Evolutionary conservation across 2,888 invertebrate genomes (phyloP).

Genomic region (Parochlus steinenii): DNA sequence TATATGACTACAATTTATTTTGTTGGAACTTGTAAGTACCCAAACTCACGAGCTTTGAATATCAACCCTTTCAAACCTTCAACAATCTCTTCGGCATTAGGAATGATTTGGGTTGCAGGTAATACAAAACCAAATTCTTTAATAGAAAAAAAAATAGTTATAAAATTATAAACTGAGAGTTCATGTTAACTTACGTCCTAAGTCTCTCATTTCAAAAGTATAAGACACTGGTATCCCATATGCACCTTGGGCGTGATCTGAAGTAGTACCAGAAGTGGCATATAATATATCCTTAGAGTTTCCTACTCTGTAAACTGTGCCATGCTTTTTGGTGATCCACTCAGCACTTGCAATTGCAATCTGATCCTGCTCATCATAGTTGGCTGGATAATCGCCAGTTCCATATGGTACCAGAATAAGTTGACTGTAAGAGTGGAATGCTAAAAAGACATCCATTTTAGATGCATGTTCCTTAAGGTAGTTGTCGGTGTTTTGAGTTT

Average conservation of each 20-base stretch:
- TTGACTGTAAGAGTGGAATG: slow-evolving; percentile 49
- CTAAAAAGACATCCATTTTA: slow-evolving; percentile 35
- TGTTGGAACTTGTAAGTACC: slow-evolving; percentile 26
- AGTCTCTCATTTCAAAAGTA: slow-evolving; percentile 46
- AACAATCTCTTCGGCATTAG: slow-evolving; percentile 40
- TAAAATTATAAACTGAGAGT: too few species aligned
- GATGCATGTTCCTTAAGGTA: too few species aligned
- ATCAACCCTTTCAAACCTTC: slow-evolving; percentile 36
- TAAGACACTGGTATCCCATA: slow-evolving; percentile 33
- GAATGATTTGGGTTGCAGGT: slow-evolving; percentile 43
- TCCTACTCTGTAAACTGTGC: slow-evolving; percentile 24
- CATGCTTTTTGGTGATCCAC: slow-evolving; percentile 32
- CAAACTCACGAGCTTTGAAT: slow-evolving; percentile 30
- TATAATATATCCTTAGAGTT: not conserved
- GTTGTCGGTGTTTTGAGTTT: slow-evolving; percentile 30
- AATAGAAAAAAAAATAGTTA: too few species aligned
- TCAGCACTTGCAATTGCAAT: slow-evolving; percentile 35
- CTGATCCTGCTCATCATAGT: too few species aligned
- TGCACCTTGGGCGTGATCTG: slow-evolving; percentile 38
- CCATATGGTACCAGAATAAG: slow-evolving; percentile 43
- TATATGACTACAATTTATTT: too few species aligned
- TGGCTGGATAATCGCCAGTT: too few species aligned
- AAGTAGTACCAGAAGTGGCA: slow-evolving; percentile 28
- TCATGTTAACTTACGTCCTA: too few species aligned
- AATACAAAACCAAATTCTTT: slow-evolving; percentile 43